Evolutionary conservation across 2,888 invertebrate genomes (phyloP).

Genomic region (Polydrusus pterygomalis): DNA sequence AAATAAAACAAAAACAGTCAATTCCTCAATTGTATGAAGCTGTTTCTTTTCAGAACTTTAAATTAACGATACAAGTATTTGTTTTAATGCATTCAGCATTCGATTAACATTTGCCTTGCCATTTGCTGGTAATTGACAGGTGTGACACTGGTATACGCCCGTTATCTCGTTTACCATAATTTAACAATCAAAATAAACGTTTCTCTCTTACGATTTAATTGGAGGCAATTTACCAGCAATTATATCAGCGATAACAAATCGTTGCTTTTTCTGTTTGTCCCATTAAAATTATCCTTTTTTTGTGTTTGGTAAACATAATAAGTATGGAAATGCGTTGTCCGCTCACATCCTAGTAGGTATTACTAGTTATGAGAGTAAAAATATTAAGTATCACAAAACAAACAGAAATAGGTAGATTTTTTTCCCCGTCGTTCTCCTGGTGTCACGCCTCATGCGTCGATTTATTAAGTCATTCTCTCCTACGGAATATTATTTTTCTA

Average conservation of each 20-base stretch:
- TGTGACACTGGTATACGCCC: neutral
- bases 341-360: no score
- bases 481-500: no score
- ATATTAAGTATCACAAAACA: no score
- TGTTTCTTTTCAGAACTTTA: neutral
- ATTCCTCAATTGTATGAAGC: no score
- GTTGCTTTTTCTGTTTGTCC: conserved; percentile 30
- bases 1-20: no score
- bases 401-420: no score
- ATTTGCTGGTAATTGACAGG: conserved; percentile 14
- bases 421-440: no score
- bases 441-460: no score
- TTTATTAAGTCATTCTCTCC: no score
- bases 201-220: conserved; percentile 39
- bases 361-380: no score
- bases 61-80: neutral
- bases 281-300: neutral
- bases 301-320: neutral
- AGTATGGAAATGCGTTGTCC: no score
- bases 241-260: conserved; percentile 42
- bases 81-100: neutral
- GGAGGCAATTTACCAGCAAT: conserved; percentile 44
- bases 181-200: conserved; percentile 49
- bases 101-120: neutral
- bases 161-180: conserved; percentile 32